Percentiles rank a stretch among this genome's conserved stretches.
These are phyloP conservation scores for Lepus europaeus DNA, from an alignment of 2,113 vertebrate genomes.

Conservation along the genomic window DNA sequence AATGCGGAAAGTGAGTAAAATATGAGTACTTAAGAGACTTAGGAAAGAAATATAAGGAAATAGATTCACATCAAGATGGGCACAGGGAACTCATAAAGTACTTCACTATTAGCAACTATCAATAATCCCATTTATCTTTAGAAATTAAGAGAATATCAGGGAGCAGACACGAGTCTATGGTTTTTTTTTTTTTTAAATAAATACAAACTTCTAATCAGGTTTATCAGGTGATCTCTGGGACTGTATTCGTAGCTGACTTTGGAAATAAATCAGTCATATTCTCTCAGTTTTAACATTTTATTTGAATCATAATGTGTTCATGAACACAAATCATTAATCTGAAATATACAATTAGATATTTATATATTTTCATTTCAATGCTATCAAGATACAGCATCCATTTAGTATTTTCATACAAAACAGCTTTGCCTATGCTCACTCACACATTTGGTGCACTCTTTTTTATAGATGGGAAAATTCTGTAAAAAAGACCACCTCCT, in stretches of 20 bases:
- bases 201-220: neutral
- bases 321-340: neutral
- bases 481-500: neutral
- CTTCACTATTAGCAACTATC: neutral
- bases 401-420: neutral
- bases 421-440: neutral
- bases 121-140: neutral
- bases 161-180: neutral
- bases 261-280: neutral
- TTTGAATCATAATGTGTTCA: neutral
- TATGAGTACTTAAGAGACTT: neutral
- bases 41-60: neutral
- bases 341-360: neutral
- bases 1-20: neutral
- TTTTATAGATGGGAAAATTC: neutral
- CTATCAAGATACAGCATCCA: neutral
- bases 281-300: neutral
- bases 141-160: neutral
- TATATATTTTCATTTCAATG: neutral
- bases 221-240: neutral
- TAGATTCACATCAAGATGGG: neutral
- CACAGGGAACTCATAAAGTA: neutral
- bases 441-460: neutral
- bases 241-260: neutral
- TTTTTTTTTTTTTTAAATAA: neutral